Base-by-base conservation (phyloP, 2,113 vertebrate species). In the Hirundichthys speculiger region DNA sequence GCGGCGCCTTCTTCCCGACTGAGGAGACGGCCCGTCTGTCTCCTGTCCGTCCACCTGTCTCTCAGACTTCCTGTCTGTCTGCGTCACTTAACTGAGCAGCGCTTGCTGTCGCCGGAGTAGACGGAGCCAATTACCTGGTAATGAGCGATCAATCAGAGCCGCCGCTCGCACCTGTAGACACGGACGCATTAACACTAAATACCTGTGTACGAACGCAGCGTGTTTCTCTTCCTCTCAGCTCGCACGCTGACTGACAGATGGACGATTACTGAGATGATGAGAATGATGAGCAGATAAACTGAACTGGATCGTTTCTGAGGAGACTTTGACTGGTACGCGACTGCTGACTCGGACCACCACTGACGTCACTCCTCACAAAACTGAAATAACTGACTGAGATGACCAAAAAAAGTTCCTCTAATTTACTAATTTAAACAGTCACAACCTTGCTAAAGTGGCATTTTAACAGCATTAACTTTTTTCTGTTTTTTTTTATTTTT, bases 61-160 rank as follows among this genome's bases (percentile, higher is more conserved):
- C 56, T 30, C 8, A 6, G 4, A 3, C 43, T 1, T 4, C 60
- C 66, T 51, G 39, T 52, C 34, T 40, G 30, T 51, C 73, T 48
- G 46, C 20, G 13, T 71, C 56, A 66, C 51, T 69, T 64, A 57
- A 46, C 19, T 41, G 22, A 40, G 49, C 19, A 11, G 27, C 14
- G 24, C 56, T 65, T 78, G 46, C 64, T 57, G 57, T 70, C 15
- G 42, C n/a, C 40, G 6, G 40, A 25, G 27, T 38, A 39, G 65
- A 74, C 75, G 52, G 62, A 68, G 19, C 73, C 65, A 71, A 80
- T 85, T 68, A 74, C 67, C 64, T 65, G 61, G 55, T 85, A 70
- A 83, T 83, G 73, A 77, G 61, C 18, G 51, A 71, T 49, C 18
- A 67, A 27, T 59, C 15, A 12, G 14, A 38, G 22, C 16, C 2